Evolutionary conservation across 2,113 vertebrate species (phyloP), one percentile per base, ranked within the genome.

Genomic region (Lontra canadensis): DNA sequence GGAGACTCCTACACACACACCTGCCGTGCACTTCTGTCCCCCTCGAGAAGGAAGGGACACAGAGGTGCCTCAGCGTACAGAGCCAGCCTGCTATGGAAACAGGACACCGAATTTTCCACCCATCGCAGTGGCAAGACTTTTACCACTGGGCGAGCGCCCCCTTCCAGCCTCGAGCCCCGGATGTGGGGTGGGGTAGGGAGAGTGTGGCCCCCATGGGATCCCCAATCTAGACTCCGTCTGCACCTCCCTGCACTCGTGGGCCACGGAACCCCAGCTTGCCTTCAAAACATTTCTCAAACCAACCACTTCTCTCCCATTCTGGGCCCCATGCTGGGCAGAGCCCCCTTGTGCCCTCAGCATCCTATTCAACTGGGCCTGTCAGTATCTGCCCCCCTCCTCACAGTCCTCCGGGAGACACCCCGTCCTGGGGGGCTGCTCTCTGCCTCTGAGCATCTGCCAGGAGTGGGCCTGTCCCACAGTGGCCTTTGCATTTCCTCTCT

Each of bases 111-210:
- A 29, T 59, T 69, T 57, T 67, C 80, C 80, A 59, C 34, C 61
- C 21, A 36, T 17, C 0, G 1, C 29, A n/a, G 31, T 0, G 8
- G n/a, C 23, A 57, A 76, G 69, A 47, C 36, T 61, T 78, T 10
- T 6, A 73, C 61, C 34, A 9, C 17, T 18, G 23, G 44, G 7
- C 2, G 10, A 47, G 18, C 12, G 18, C 9, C 31, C 63, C 52
- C 8, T 34, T 73, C 55, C 47, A 82, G 71, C 52, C 67, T 10
- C 11, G 0, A 29, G n/a, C 87, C 49, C 49, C 15, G 49, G 14
- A 52, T 52, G 49, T 15, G 49, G 49, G 49, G 14, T 4, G 15
- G 49, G 49, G 49, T 17, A 17, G 49, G 49, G 49, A 52, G 10
- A 4, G 14, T 3, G 6, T 4, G 6, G 34, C 25, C 15, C 73